Evolutionary conservation across 2,113 vertebrate species (phyloP).

Genomic region (Microcebus tavaratra): DNA sequence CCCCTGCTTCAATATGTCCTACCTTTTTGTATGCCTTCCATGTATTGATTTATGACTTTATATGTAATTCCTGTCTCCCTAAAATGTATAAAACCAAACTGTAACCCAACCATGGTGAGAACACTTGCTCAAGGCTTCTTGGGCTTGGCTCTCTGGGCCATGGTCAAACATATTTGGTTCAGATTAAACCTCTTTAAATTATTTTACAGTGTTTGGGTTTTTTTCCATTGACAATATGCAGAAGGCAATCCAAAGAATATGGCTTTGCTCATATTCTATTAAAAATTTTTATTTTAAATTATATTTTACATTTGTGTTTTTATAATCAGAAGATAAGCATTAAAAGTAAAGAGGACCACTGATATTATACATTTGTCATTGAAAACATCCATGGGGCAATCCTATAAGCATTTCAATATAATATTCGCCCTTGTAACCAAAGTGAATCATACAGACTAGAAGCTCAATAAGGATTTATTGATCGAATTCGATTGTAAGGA

Average conservation of each 20-base stretch:
- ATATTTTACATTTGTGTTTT: background rate
- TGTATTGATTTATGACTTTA: too few relatives aligned
- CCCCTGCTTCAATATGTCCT: too few relatives aligned
- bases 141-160: too few relatives aligned
- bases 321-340: background rate
- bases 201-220: too few relatives aligned
- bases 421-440: background rate
- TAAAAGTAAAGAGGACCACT: background rate
- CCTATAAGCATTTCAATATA: background rate
- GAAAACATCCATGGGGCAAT: background rate
- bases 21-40: too few relatives aligned
- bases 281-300: constrained; percentile 4
- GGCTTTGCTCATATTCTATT: background rate
- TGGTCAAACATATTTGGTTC: too few relatives aligned
- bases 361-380: background rate
- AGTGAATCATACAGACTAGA: background rate
- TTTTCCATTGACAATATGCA: background rate
- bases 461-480: background rate
- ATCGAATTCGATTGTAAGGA: background rate
- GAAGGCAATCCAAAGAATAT: background rate
- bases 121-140: too few relatives aligned
- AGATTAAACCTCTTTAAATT: too few relatives aligned
- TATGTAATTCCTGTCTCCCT: too few relatives aligned
- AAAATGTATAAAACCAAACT: too few relatives aligned
- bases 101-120: too few relatives aligned